These are phyloP conservation scores for Clarias magur DNA, from an alignment of 2,113 vertebrate genomes.

Conservation along the genomic window DNA sequence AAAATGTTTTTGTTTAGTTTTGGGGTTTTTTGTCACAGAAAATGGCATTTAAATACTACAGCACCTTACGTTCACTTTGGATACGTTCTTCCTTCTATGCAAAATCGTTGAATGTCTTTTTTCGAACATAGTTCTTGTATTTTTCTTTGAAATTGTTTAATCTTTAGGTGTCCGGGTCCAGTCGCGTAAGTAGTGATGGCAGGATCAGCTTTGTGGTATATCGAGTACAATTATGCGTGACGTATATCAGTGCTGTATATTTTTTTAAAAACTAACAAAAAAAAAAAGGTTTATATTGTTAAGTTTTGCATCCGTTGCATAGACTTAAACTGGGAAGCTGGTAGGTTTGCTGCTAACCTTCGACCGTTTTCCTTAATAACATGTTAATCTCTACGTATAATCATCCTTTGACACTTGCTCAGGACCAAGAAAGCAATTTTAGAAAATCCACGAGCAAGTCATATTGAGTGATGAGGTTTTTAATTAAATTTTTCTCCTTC, in stretches of 20 bases:
- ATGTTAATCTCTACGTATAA: not conserved
- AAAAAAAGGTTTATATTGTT: not conserved
- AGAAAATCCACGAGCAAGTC: not conserved
- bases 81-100: constrained; percentile 17
- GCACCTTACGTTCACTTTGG: constrained; percentile 4
- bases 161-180: not conserved
- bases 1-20: not conserved
- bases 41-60: not conserved
- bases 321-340: not conserved
- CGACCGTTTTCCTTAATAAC: not conserved
- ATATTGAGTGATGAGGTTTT: constrained; percentile 18
- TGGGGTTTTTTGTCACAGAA: not conserved
- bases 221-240: not conserved
- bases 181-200: not conserved
- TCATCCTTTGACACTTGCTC: not conserved
- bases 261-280: not conserved
- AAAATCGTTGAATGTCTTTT: not conserved
- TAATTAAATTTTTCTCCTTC: not conserved
- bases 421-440: constrained; percentile 12
- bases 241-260: not conserved
- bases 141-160: not conserved
- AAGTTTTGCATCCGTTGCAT: not conserved
- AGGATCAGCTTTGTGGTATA: not conserved
- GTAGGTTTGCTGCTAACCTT: not conserved
- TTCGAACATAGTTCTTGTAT: not conserved